Percentiles rank a stretch among this genome's conserved stretches.
Conservation (phyloP, 2,797 vertebrate species). For the Zenarchopterus dispar region DNA sequence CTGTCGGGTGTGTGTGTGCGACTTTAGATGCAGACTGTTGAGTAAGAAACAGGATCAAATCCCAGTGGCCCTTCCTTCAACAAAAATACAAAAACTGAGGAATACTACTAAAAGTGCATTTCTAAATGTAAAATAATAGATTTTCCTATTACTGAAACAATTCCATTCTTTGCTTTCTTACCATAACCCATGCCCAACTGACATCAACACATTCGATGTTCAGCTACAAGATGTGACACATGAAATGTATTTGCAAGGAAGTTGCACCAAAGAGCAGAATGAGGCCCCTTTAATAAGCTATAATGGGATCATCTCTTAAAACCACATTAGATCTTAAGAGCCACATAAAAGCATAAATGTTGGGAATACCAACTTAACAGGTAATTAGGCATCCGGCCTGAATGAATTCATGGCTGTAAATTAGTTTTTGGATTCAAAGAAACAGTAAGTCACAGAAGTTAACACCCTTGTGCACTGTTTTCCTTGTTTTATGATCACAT, state of each 20-base stretch:
- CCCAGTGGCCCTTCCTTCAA: slow-evolving; percentile 1
- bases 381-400: slow-evolving; percentile 55
- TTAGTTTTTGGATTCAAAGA: slow-evolving; percentile 63
- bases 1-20: slow-evolving; percentile 6
- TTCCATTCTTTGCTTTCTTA: slow-evolving; percentile 4
- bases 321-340: slow-evolving; percentile 67
- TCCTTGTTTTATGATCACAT: slow-evolving; percentile 64
- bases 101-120: neutral
- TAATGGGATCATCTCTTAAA: slow-evolving; percentile 66
- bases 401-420: slow-evolving; percentile 50
- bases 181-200: slow-evolving; percentile 7
- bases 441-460: slow-evolving; percentile 34
- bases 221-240: slow-evolving; percentile 26
- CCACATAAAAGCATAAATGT: slow-evolving; percentile 67
- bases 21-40: neutral
- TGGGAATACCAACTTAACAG: slow-evolving; percentile 52
- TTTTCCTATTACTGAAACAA: neutral
- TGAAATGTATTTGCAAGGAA: slow-evolving; percentile 57
- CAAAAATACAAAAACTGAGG: neutral
- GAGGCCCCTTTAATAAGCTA: slow-evolving; percentile 49
- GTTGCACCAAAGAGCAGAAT: slow-evolving; percentile 40
- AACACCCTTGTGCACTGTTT: slow-evolving; percentile 36
- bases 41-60: slow-evolving; percentile 6
- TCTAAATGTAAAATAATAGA: neutral
- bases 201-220: slow-evolving; percentile 5